Evolutionary conservation across 2,888 invertebrate species (phyloP), one percentile per base, ranked within the genome.

Genomic region (Melikaiella ostensackeni): DNA sequence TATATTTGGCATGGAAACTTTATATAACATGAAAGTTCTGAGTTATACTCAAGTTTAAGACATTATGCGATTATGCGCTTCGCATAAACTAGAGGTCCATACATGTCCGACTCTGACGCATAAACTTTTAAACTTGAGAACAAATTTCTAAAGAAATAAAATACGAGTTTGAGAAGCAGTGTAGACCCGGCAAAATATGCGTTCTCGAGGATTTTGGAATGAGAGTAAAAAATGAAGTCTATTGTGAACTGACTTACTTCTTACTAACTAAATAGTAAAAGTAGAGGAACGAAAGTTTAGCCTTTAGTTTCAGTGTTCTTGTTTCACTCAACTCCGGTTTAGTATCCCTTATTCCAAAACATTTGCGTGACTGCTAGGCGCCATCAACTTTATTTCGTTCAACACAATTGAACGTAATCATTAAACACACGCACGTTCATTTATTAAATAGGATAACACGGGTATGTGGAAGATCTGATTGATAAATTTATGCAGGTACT

Each of bases 241-340:
- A 42, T 66, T 66, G 66, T 66, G 24, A 42, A 24, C 16, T 66
- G 66, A 66, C 27, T 66, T 66, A 46, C 66, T 66, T 66, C 66
- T 27, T 66, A 16, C 4, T 38, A 19, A 42, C 24, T 66, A 66
- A 66, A 66, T 19, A 66, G 27, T 66, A 42, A 42, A 64, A 64
- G 38, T 64, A 66, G 42, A 42, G 21, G 35, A 66, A 66, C 64
- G 42, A 66, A 66, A 66, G 64, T 66, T 66, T 66, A 35, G 24
- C 38, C 21, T 21, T 21, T 30, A 19, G 7, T 62, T 62, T 62
- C 33, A 62, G 35, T 62, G 62, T 62, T 62, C 62, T 33, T 64
- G 16, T 64, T 42, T 24, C 9, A 11, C 1, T 24, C 1, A 24
- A 27, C 6, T 42, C 64, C 16, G 24, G 24, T 66, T 66, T 27